A percentile compares a stretch with the other conserved stretches of the same genome.
phyloP scores from a whole-genome alignment of 1,140 invertebrate species.

The Eumeta japonica region DNA sequence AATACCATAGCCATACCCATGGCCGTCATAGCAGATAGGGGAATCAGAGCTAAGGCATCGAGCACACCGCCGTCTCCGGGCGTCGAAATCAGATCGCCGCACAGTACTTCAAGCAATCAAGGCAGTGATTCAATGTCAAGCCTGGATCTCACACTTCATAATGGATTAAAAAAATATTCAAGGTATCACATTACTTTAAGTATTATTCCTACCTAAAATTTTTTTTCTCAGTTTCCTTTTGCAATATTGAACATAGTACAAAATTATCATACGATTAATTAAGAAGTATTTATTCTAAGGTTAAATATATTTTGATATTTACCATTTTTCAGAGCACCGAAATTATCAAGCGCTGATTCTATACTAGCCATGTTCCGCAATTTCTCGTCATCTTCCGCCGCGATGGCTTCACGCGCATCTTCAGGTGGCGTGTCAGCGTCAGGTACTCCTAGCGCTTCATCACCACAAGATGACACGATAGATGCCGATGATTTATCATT shows the following conservation, averaged over 20 bases:
- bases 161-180: constrained; percentile 47
- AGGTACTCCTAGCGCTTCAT: constrained; percentile 66
- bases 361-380: constrained; percentile 73
- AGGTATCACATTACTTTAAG: constrained; percentile 19
- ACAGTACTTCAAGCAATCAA: constrained; percentile 66
- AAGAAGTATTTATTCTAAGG: background rate
- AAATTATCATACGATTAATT: constrained; percentile 14
- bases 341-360: constrained; percentile 71
- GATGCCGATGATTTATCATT: constrained; percentile 65
- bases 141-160: constrained; percentile 60
- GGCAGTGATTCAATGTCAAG: constrained; percentile 70
- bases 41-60: constrained; percentile 42
- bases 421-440: constrained; percentile 61
- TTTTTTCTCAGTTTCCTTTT: constrained; percentile 30
- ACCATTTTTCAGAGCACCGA: constrained; percentile 40
- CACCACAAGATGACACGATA: constrained; percentile 65
- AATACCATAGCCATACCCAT: constrained; percentile 54
- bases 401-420: constrained; percentile 53
- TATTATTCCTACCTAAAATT: too few species aligned
- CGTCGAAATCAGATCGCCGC: constrained; percentile 60
- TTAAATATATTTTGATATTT: background rate
- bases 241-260: too few species aligned
- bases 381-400: constrained; percentile 60
- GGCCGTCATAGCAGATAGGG: constrained; percentile 46
- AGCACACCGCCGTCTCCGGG: constrained; percentile 56